Conservation (phyloP, 2,797 vertebrate species). For the Bovichtus diacanthus region DNA sequence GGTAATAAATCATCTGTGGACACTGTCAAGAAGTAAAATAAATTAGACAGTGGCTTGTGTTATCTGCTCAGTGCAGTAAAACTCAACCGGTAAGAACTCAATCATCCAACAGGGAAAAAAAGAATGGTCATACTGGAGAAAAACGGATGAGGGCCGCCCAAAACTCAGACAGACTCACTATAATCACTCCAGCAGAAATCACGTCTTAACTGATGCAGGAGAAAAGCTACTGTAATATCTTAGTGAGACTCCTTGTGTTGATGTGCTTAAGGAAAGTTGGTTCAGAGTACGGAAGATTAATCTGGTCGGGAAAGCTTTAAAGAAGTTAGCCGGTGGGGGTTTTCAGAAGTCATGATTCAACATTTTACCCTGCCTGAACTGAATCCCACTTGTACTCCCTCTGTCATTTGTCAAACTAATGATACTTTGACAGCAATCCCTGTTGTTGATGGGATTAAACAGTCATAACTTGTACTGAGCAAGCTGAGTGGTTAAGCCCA, state of each 20-base stretch:
- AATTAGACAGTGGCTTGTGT: constrained; percentile 69
- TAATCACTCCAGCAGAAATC: constrained; percentile 17
- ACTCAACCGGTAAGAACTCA: constrained; percentile 44
- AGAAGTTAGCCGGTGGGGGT: constrained; percentile 42
- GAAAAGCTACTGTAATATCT: constrained; percentile 19
- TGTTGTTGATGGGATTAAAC: constrained; percentile 75
- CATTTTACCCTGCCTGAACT: constrained; percentile 50
- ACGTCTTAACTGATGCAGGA: constrained; percentile 18
- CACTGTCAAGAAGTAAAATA: constrained; percentile 72
- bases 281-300: constrained; percentile 50
- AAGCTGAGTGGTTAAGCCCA: constrained; percentile 67
- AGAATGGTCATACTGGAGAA: background rate
- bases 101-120: constrained; percentile 21
- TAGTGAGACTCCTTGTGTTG: constrained; percentile 27
- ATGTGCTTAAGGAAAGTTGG: constrained; percentile 43
- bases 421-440: constrained; percentile 71
- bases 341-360: constrained; percentile 70
- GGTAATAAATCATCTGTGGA: constrained; percentile 78
- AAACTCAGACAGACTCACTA: constrained; percentile 19
- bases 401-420: constrained; percentile 62
- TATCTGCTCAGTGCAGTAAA: constrained; percentile 68
- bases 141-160: constrained; percentile 1
- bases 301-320: constrained; percentile 55
- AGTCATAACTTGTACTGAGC: constrained; percentile 57
- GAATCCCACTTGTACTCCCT: constrained; percentile 46